Evolutionary conservation across 92 coral and sea anemone genomes (phyloP).

Genomic region (Palythoa grandiflora): DNA sequence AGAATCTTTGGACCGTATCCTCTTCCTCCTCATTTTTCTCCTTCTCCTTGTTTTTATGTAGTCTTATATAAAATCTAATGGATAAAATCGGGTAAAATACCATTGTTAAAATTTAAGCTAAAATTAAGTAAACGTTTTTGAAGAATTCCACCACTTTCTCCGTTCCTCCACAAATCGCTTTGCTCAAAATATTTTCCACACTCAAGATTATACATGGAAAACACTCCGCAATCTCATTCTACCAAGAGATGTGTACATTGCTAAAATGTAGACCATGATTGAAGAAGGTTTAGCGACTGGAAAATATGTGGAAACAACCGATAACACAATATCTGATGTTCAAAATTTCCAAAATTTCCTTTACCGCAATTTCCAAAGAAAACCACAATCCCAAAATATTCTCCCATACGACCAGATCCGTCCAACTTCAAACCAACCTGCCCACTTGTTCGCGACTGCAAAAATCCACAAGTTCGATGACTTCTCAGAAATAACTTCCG

Average conservation of each 20-base stretch:
- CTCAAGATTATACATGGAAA: not conserved
- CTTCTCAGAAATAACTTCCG: not conserved
- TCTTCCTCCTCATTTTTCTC: too few relatives aligned
- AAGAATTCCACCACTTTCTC: not conserved
- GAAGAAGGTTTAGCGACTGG: not conserved
- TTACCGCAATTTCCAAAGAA: not conserved
- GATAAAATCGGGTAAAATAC: too few relatives aligned
- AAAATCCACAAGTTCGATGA: slow-evolving; percentile 30
- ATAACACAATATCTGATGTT: not conserved
- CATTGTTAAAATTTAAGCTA: too few relatives aligned
- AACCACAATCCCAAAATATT: not conserved
- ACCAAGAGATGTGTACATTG: not conserved
- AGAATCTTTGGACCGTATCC: too few relatives aligned
- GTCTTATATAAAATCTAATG: too few relatives aligned
- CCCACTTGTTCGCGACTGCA: slow-evolving; percentile 12
- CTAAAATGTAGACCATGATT: not conserved
- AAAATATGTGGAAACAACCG: slow-evolving; percentile 6
- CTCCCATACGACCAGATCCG: slow-evolving; percentile 2
- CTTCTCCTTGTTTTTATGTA: too few relatives aligned
- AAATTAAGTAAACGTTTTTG: too few relatives aligned
- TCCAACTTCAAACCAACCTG: not conserved
- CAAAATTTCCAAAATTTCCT: slow-evolving; percentile 10
- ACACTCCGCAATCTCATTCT: not conserved
- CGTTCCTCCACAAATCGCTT: not conserved
- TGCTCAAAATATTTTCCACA: slow-evolving; percentile 12